Evolutionary conservation across 2,113 vertebrate genomes (phyloP).

Genomic region (Epinephelus cyanopodus): DNA sequence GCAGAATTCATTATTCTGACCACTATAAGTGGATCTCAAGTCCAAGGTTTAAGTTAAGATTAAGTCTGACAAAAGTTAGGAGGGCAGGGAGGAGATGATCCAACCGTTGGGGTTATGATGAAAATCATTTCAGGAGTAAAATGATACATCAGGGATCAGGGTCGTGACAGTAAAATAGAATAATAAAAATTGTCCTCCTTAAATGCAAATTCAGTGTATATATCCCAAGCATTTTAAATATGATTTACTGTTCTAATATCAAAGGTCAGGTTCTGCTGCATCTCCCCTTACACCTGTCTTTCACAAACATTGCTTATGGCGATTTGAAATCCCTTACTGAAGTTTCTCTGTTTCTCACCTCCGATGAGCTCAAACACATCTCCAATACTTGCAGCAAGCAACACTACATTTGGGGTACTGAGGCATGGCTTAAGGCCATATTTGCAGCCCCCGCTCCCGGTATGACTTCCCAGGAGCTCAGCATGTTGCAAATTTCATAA

Average conservation of each 20-base stretch:
- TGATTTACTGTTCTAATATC: not conserved
- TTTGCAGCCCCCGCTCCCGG: slow-evolving; percentile 27
- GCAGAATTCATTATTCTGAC: slow-evolving; percentile 17
- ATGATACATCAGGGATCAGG: not conserved
- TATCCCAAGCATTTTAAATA: not conserved
- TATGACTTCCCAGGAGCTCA: slow-evolving; percentile 23
- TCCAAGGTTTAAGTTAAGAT: slow-evolving; percentile 10
- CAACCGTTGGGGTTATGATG: not conserved
- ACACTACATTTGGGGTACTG: not conserved
- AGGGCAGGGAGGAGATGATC: not conserved
- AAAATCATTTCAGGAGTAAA: not conserved
- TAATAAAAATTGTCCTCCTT: not conserved
- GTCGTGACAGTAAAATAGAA: not conserved
- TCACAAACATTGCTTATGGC: not conserved
- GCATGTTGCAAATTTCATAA: slow-evolving; percentile 21
- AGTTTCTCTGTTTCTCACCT: not conserved
- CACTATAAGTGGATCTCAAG: slow-evolving; percentile 17
- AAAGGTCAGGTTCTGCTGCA: not conserved
- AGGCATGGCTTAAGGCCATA: slow-evolving; percentile 26
- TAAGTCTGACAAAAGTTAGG: slow-evolving; percentile 12
- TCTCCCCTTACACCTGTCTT: not conserved
- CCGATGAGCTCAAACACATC: slow-evolving; percentile 24
- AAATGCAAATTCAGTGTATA: not conserved
- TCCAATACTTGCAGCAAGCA: not conserved
- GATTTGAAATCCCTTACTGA: not conserved